Evolutionary conservation across 2,113 vertebrate species (phyloP).

Genomic region (Fregata magnificens): DNA sequence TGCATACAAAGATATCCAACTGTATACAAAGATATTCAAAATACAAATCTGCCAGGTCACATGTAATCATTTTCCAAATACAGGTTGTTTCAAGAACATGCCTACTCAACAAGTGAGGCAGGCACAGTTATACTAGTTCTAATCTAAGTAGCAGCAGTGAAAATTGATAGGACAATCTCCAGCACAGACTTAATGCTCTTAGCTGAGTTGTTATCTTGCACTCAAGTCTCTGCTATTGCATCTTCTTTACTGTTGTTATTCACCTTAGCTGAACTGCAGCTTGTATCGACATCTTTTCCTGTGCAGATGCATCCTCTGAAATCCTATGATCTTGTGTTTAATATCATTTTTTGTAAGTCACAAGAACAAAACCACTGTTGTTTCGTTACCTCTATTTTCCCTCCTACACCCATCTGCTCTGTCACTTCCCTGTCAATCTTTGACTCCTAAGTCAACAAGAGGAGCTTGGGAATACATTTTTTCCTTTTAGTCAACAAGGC

Average conservation of each 20-base stretch:
- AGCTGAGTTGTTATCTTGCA: neutral
- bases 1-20: neutral
- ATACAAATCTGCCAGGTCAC: neutral
- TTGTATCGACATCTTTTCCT: neutral
- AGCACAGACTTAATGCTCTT: neutral
- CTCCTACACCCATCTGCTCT: neutral
- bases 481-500: neutral
- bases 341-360: neutral
- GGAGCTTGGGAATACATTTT: neutral
- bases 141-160: neutral
- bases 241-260: neutral
- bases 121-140: neutral
- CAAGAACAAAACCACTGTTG: neutral
- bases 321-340: neutral
- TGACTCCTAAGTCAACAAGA: neutral
- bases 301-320: neutral
- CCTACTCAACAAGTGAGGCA: neutral
- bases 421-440: neutral
- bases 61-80: neutral
- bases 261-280: neutral
- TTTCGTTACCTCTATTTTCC: neutral
- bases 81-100: neutral
- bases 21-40: neutral
- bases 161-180: neutral
- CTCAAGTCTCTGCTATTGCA: neutral